phyloP scores from a whole-genome alignment of 2,113 vertebrate genomes.

The Tragulus kanchil region DNA sequence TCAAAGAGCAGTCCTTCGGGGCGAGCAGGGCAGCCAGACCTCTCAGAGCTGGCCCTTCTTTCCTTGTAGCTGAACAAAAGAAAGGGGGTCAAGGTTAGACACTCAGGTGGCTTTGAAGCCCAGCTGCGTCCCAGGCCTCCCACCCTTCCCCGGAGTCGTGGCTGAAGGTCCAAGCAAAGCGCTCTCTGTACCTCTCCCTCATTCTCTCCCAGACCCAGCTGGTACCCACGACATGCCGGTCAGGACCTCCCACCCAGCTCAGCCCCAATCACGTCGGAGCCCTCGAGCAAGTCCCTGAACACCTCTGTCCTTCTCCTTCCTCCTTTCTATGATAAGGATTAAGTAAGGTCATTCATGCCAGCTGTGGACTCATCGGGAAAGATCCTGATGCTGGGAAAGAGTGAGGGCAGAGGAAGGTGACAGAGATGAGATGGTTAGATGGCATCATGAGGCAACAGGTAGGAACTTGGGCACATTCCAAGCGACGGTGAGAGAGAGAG shows the following conservation, averaged over 20 bases:
- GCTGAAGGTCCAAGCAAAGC: neutral
- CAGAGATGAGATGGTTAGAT: neutral
- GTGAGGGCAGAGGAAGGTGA: neutral
- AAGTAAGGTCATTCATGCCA: neutral
- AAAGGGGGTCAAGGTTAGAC: neutral
- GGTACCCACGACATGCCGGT: neutral
- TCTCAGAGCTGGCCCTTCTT: neutral
- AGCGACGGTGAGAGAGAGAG: neutral
- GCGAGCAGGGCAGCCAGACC: neutral
- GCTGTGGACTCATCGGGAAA: neutral
- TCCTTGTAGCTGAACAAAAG: neutral
- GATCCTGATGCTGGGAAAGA: neutral
- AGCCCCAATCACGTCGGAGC: rapidly evolving
- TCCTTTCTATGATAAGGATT: neutral
- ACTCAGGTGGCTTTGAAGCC: conserved; percentile 8
- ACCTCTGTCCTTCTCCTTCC: neutral
- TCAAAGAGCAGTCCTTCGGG: neutral
- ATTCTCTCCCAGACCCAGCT: neutral
- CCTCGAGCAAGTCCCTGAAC: neutral
- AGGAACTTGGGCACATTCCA: neutral
- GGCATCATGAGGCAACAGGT: neutral
- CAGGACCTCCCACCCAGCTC: neutral
- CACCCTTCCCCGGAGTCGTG: neutral
- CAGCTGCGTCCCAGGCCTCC: neutral
- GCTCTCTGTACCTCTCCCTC: neutral